Percentiles rank a stretch among this genome's conserved stretches.
Evolutionary conservation across 2,888 invertebrate genomes (phyloP).

Genomic region (Ophion ellenae): DNA sequence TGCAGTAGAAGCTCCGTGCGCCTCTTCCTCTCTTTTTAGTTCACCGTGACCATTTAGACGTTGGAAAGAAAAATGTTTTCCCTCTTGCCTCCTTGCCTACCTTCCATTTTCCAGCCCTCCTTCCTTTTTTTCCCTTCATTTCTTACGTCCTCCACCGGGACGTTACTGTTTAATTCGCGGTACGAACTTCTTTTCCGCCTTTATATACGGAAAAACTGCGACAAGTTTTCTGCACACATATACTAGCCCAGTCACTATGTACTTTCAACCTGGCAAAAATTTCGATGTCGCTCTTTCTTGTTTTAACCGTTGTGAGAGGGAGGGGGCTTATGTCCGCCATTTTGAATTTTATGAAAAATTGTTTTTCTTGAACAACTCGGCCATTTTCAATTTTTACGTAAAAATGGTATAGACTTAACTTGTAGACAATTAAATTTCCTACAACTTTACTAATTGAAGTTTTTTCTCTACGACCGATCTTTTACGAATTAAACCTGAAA

Average conservation of each 20-base stretch:
- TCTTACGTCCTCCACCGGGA: slow-evolving; percentile 9
- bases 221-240: slow-evolving; percentile 10
- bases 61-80: slow-evolving; percentile 80
- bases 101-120: slow-evolving; percentile 18
- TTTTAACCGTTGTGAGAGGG: too few species aligned
- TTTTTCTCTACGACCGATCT: too few species aligned
- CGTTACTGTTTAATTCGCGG: slow-evolving; percentile 77
- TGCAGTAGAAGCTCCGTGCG: slow-evolving; percentile 76
- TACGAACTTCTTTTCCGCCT: slow-evolving; percentile 75
- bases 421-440: too few species aligned
- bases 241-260: not conserved
- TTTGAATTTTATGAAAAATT: too few species aligned
- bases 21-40: not conserved
- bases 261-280: too few species aligned
- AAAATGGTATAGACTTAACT: too few species aligned
- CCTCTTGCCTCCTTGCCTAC: slow-evolving; percentile 72
- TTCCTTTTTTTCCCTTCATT: slow-evolving; percentile 26
- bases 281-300: too few species aligned
- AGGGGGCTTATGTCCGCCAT: too few species aligned
- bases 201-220: slow-evolving; percentile 67
- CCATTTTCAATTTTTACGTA: too few species aligned
- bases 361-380: too few species aligned
- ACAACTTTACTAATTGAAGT: too few species aligned
- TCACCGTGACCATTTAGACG: slow-evolving; percentile 75
- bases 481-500: too few species aligned